phyloP scores from a whole-genome alignment of 2,113 vertebrate species.

The Oreochromis tanganicae region DNA sequence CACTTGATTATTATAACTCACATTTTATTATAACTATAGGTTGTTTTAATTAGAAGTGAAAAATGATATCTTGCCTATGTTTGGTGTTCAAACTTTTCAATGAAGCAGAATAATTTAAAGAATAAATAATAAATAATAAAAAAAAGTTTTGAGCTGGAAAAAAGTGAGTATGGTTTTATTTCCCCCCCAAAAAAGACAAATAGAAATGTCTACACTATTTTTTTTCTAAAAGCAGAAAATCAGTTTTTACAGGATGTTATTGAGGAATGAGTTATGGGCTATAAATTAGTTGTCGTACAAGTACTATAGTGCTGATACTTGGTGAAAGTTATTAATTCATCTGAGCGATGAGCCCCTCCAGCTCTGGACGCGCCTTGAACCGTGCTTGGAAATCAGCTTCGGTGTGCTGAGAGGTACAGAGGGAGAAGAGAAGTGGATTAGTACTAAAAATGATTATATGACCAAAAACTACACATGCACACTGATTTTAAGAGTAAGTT shows the following conservation, averaged over 20 bases:
- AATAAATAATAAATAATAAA: too few relatives aligned
- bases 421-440: not conserved
- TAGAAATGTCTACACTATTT: not conserved
- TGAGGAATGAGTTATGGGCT: not conserved
- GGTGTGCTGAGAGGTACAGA: conserved; percentile 71
- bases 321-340: not conserved
- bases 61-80: too few relatives aligned
- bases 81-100: too few relatives aligned
- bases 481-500: fast-evolving
- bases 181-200: not conserved
- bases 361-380: conserved; percentile 82
- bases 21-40: not conserved
- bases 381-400: conserved; percentile 80
- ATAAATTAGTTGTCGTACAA: not conserved
- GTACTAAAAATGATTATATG: not conserved
- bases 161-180: not conserved
- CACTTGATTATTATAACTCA: not conserved
- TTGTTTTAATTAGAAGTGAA: not conserved
- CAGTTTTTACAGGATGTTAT: not conserved
- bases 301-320: conserved; percentile 7
- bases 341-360: conserved; percentile 81
- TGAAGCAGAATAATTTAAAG: too few relatives aligned
- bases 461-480: not conserved
- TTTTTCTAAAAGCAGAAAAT: not conserved
- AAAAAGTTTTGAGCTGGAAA: too few relatives aligned